These are phyloP conservation scores for Hexactinellida sp. DNA, from an alignment of 37 sponge, comb jelly and placozoan genomes.

Conservation along the genomic window DNA sequence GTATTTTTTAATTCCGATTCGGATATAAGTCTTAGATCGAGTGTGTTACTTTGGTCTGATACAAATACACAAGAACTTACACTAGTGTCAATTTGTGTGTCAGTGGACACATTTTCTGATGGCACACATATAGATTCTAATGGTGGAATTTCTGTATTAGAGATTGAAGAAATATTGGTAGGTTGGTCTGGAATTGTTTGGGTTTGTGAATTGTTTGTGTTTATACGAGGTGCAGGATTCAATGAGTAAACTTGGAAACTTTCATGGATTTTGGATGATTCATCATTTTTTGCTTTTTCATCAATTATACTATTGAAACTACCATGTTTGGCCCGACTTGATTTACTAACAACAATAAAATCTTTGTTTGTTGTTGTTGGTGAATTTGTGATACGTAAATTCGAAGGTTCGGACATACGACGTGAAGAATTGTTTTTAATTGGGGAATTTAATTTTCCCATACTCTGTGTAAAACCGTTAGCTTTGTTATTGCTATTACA, in stretches of 20 bases:
- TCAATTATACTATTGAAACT: not conserved
- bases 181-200: too few species aligned
- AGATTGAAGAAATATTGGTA: too few species aligned
- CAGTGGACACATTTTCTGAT: not conserved
- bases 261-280: not conserved
- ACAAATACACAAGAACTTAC: slow-evolving; percentile 2
- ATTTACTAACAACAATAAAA: not conserved
- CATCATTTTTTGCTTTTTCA: not conserved
- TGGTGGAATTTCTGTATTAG: not conserved
- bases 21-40: not conserved
- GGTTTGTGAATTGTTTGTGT: too few species aligned
- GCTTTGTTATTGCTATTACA: not conserved
- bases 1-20: not conserved
- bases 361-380: not conserved
- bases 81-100: slow-evolving; percentile 17
- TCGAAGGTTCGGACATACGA: not conserved
- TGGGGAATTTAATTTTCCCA: not conserved
- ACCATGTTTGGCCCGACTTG: not conserved
- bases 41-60: not conserved
- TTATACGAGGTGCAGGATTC: not conserved
- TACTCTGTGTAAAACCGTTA: not conserved
- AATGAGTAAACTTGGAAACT: not conserved
- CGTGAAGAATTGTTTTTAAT: not conserved
- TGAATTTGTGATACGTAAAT: not conserved
- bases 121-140: not conserved